These are phyloP conservation scores for Argyresthia albistria DNA, from an alignment of 2,888 invertebrate species.

Conservation along the genomic window DNA sequence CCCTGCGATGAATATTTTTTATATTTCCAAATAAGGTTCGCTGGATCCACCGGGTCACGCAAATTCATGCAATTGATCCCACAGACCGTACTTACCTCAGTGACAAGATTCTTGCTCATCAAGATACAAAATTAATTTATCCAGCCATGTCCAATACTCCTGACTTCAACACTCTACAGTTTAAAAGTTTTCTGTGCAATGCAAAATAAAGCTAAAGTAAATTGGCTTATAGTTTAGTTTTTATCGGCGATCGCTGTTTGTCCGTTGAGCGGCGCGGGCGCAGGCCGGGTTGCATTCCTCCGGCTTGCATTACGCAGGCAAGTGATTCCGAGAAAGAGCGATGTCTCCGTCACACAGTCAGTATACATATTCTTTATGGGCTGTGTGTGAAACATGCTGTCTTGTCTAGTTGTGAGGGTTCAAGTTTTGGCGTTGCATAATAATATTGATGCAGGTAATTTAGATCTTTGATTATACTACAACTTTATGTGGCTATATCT, in stretches of 20 bases:
- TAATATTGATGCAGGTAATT: too few relatives aligned
- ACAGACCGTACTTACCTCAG: too few relatives aligned
- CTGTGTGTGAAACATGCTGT: constrained; percentile 1
- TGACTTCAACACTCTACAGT: too few relatives aligned
- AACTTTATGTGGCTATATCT: too few relatives aligned
- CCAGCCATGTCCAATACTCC: too few relatives aligned
- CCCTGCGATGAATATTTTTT: too few relatives aligned
- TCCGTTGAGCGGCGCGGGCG: constrained; percentile 13
- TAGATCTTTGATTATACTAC: too few relatives aligned
- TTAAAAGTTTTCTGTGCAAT: neutral
- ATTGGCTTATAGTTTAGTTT: constrained; percentile 4
- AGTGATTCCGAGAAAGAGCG: constrained; percentile 58
- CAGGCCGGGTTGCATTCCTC: constrained; percentile 46
- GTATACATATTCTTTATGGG: neutral
- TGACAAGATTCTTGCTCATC: too few relatives aligned
- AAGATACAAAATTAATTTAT: too few relatives aligned
- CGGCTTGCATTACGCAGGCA: constrained; percentile 55
- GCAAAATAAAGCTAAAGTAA: constrained; percentile 2
- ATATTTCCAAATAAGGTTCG: too few relatives aligned
- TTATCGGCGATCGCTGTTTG: neutral
- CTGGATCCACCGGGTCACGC: too few relatives aligned
- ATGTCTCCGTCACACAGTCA: constrained; percentile 50
- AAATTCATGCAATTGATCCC: too few relatives aligned
- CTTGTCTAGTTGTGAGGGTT: neutral
- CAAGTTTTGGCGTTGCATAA: neutral